Evolutionary conservation across 2,888 invertebrate genomes (phyloP), one percentile per base, ranked within the genome.

Genomic region (Perdita meconis): DNA sequence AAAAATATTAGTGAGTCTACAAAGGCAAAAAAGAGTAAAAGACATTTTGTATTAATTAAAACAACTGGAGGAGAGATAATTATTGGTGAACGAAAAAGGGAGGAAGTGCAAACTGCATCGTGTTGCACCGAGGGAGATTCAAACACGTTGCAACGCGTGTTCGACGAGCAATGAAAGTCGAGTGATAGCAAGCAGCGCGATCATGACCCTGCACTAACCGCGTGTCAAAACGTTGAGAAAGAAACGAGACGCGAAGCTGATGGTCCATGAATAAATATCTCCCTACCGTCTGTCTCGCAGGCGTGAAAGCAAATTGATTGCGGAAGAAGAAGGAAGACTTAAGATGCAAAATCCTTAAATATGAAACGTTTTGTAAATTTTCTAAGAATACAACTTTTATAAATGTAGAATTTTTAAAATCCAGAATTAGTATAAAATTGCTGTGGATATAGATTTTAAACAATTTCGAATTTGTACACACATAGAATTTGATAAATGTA

Each of bases 201-300:
- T 75, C 77, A 47, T 69, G 77, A 78, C 69, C 77, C 75, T 65
- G 77, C 77, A 74, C 50, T 75, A 74, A 69, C 59, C 64, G 55
- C 34, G 55, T 65, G 73, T 51, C 63, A 51, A 63, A 60, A 78
- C 74, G 68, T 56, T 59, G 64, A n/a, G 8, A 55, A 42, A 42
- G 55, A 50, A 59, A 75, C 59, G 68, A 64, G 69, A 60, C 59
- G 55, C 56, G 64, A 74, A 77, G 69, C 59, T 69, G 74, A 75
- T 69, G 64, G 68, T 60, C 55, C 69, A 65, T 65, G 60, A 68
- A 78, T 68, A 75, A 74, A 60, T 73, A 77, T 77, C 63, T 74
- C 42, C 51, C 51, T 53, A 68, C 61, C 61, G 73, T 34, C 61
- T 56, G 59, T 67, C 56, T 19, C 8, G 47, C 12, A 22, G 34